phyloP scores from a whole-genome alignment of 1,140 invertebrate species.

The Anthonomus grandis region DNA sequence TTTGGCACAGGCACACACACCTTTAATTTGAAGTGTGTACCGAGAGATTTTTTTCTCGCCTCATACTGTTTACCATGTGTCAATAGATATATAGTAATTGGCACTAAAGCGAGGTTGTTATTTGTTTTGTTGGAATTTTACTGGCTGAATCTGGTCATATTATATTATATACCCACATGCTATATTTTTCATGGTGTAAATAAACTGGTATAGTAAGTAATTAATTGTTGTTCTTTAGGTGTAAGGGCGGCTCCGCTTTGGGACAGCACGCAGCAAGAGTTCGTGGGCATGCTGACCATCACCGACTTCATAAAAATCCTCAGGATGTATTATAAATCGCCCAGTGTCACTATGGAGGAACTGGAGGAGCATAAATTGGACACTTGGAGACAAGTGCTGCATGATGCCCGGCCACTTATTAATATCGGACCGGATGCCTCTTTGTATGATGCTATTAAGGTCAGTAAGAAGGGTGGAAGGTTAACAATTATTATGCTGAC shows the following conservation, averaged over 20 bases:
- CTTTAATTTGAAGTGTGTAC: constrained; percentile 1
- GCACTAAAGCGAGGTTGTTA: neutral
- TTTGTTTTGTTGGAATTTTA: neutral
- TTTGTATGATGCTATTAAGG: constrained; percentile 87
- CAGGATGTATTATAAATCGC: constrained; percentile 95
- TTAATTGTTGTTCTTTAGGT: constrained; percentile 49
- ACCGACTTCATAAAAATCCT: constrained; percentile 99
- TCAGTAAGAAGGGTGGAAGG: too few relatives aligned
- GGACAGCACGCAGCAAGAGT: constrained; percentile 89
- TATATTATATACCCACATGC: neutral
- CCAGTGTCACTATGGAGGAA: constrained; percentile 89
- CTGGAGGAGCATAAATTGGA: constrained; percentile 96
- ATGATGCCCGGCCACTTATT: constrained; percentile 78
- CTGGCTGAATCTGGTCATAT: neutral
- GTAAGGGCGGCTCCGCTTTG: constrained; percentile 96
- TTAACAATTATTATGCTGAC: too few relatives aligned
- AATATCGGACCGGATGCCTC: constrained; percentile 86
- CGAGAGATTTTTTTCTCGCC: too few relatives aligned
- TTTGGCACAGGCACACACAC: constrained; percentile 13
- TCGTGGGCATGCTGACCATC: constrained; percentile 97
- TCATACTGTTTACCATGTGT: constrained; percentile 11
- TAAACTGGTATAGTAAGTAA: neutral
- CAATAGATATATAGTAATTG: constrained; percentile 15
- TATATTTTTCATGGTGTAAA: neutral
- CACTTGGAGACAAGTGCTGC: constrained; percentile 83